A percentile compares a stretch with the other conserved stretches of the same genome.
These are phyloP conservation scores for Pinctada fucata DNA, from an alignment of 2,888 invertebrate genomes.

Conservation along the genomic window DNA sequence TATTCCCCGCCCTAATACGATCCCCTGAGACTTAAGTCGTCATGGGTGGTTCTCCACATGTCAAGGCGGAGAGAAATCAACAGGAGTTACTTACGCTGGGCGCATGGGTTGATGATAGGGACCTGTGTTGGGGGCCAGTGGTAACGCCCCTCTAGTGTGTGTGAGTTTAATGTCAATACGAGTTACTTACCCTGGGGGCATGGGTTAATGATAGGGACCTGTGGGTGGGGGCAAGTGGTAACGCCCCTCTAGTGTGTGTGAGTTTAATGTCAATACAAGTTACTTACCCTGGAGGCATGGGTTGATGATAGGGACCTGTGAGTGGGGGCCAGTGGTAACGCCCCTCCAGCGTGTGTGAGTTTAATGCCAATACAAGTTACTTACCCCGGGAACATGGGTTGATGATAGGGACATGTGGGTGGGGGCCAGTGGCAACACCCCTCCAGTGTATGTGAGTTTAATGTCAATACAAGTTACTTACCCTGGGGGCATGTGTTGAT, in stretches of 20 bases:
- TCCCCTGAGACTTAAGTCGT: too few species aligned
- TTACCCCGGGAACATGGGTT: conserved; percentile 78
- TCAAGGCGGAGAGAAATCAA: not conserved
- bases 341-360: conserved; percentile 80
- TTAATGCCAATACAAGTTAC: conserved; percentile 80
- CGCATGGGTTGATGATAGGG: conserved; percentile 74
- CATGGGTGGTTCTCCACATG: too few species aligned
- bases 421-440: conserved; percentile 79
- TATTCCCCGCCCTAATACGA: too few species aligned
- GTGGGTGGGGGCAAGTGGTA: conserved; percentile 77
- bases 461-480: conserved; percentile 78
- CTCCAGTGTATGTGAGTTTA: conserved; percentile 80
- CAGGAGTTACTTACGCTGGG: conserved; percentile 72
- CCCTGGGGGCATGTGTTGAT: conserved; percentile 76
- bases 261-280: conserved; percentile 80
- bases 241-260: conserved; percentile 79
- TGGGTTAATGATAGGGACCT: conserved; percentile 72
- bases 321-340: conserved; percentile 78
- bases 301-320: conserved; percentile 71
- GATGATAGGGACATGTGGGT: conserved; percentile 60
- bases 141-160: conserved; percentile 79
- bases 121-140: conserved; percentile 76
- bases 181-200: conserved; percentile 76
- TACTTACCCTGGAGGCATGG: conserved; percentile 77
- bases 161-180: conserved; percentile 81